A percentile compares a stretch with the other conserved stretches of the same genome.
Conservation (phyloP, 2,888 invertebrate genomes). For the Platycheirus albimanus region DNA sequence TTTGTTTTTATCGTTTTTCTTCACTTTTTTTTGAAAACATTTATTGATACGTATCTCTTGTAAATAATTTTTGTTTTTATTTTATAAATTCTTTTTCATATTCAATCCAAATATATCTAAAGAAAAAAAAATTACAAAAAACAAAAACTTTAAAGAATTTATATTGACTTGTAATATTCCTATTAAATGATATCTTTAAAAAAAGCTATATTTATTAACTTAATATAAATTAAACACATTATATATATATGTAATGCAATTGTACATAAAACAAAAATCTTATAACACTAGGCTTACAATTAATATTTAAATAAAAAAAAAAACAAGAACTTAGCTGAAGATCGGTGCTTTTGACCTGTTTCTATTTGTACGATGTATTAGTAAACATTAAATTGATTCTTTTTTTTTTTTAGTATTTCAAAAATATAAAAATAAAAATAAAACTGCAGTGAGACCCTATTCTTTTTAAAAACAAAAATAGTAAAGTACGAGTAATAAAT, state of each 20-base stretch:
- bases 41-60: conserved; percentile 39
- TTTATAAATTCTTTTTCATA: conserved; percentile 28
- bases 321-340: conserved; percentile 82
- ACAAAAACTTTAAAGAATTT: conserved; percentile 46
- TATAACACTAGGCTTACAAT: conserved; percentile 60
- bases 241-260: conserved; percentile 53
- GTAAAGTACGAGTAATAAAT: conserved; percentile 45
- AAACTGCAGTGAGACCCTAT: conserved; percentile 44
- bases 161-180: conserved; percentile 74
- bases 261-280: conserved; percentile 61
- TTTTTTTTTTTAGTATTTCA: conserved; percentile 48
- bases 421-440: conserved; percentile 23
- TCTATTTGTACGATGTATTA: conserved; percentile 82
- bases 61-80: conserved; percentile 48
- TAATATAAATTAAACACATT: conserved; percentile 14
- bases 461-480: conserved; percentile 33
- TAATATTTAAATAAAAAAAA: conserved; percentile 74
- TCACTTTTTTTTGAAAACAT: conserved; percentile 20
- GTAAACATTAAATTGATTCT: conserved; percentile 77
- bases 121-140: conserved; percentile 20
- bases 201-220: conserved; percentile 73
- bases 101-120: conserved; percentile 53
- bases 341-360: conserved; percentile 83
- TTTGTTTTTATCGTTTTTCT: conserved; percentile 12
- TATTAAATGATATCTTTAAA: conserved; percentile 68